Base-by-base conservation (phyloP, 2,888 invertebrate species). In the Hypomecis punctinalis region DNA sequence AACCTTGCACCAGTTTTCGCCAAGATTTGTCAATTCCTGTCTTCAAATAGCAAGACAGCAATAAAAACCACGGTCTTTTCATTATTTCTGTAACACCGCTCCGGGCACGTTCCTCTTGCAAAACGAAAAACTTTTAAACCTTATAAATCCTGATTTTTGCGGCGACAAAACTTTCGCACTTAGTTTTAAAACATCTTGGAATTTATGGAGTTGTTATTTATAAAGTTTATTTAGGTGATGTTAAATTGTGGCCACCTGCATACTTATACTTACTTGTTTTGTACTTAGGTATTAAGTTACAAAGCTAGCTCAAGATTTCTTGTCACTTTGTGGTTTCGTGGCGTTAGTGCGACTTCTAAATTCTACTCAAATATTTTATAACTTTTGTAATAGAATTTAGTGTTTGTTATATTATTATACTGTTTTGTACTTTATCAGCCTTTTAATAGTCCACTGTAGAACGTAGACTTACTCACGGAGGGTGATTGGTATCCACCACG, bases 121-220 rank as follows among this genome's bases (percentile, higher is more conserved):
- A 54, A 62, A 53, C 57, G 56, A 61, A 63, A 63, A 63, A 64
- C 66, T 70, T 67, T 66, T 63, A 58, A 59, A 46, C 59, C 63
- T 66, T 61, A 63, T 67, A 66, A 68, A 68, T 66, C 63, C 66
- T 53, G 52, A 65, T 61, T 61, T 23, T 56, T 53, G 52, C 35
- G 23, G 61, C 40, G 39, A 58, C 51, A 10, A 39, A 55, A 58
- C 47, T 53, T 65, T 42, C 39, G 10, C 39, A 49, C 49, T 56
- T 23, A 23, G 23, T 23, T 47, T 66, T 40, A 58, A 57, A 58
- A 51, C 33, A 43, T 49, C 52, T 56, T 48, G 23, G 5, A 54
- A 39, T 46, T 59, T 59, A 39, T 47, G 13, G 33, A 52, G 23
- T 45, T 60, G 6, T 53, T 64, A 52, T 53, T 65, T 53, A 51